Evolutionary conservation across 2,888 invertebrate genomes (phyloP), one percentile per base, ranked within the genome.

Genomic region (Drosophila kanekoi): DNA sequence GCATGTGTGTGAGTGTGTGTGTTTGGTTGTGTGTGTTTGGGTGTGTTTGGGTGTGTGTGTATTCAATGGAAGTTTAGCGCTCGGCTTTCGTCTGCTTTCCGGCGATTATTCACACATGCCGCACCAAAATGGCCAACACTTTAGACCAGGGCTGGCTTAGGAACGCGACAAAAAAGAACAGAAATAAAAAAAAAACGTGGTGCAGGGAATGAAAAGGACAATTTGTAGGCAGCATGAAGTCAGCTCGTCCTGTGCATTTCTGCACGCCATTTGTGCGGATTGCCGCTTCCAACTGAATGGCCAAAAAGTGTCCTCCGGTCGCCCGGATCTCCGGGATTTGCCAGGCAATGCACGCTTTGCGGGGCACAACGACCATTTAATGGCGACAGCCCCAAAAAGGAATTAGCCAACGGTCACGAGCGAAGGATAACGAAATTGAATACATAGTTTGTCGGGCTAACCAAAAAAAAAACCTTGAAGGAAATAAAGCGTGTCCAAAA

Each of bases 61-160:
- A 16, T 35, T 60, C 47, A 48, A 51, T 64, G 49, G 20, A 4
- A 40, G 13, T 47, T 44, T 65, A 38, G 48, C 58, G 58, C 60
- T 47, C 45, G 58, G 43, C 45, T 69, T 73, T 57, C 51, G 57
- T 51, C 51, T 54, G 73, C 68, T 70, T 81, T 81, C 71, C 79
- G 77, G 87, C 79, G 90, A 91, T 90, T 91, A 91, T 90, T 90
- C 90, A 89, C 90, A 90, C 91, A 89, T 91, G 89, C 79, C 72
- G 81, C 87, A 79, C 75, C 75, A 70, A 80, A 82, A 81, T 81
- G 75, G 63, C 80, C 73, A 79, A 76, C 78, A 83, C 89, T 84
- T 82, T 87, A 28, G 28, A 28, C 28, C 28, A 28, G 57, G 65
- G 54, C 65, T 69, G 70, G 75, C 81, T 78, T 70, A 81, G 66